Evolutionary conservation across 2,113 vertebrate species (phyloP).

Genomic region (Rallus limicola): DNA sequence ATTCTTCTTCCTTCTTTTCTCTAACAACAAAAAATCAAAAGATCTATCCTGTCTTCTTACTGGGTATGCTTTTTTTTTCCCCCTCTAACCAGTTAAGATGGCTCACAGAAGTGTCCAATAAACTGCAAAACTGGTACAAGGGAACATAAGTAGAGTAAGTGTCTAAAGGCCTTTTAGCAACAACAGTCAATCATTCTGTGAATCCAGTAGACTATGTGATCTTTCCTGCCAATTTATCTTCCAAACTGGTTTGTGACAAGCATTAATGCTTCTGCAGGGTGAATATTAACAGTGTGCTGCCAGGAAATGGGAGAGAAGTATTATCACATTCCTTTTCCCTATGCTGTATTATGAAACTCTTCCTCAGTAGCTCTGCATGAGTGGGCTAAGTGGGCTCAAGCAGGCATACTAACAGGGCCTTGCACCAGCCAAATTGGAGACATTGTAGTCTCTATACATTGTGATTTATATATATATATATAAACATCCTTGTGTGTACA

Average conservation of each 20-base stretch:
- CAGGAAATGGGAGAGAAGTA: background rate
- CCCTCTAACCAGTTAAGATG: background rate
- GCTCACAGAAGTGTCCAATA: background rate
- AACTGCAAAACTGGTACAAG: background rate
- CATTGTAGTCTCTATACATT: background rate
- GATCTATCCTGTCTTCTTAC: background rate
- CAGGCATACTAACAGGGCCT: background rate
- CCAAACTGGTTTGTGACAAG: background rate
- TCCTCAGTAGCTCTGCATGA: background rate
- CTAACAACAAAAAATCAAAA: background rate
- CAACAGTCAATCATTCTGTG: background rate
- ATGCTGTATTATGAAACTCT: background rate
- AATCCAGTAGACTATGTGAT: background rate
- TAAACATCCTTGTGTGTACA: no score
- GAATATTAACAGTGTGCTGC: background rate
- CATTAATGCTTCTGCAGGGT: background rate
- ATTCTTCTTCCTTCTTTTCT: background rate
- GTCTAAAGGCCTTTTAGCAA: background rate
- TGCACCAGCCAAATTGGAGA: background rate
- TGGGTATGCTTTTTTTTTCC: background rate
- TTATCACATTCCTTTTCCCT: background rate
- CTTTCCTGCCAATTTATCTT: background rate
- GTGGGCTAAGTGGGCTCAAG: background rate
- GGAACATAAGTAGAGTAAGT: background rate
- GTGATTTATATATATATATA: background rate